Base-by-base conservation (phyloP, 2,888 invertebrate genomes). In the Germaria angustata region DNA sequence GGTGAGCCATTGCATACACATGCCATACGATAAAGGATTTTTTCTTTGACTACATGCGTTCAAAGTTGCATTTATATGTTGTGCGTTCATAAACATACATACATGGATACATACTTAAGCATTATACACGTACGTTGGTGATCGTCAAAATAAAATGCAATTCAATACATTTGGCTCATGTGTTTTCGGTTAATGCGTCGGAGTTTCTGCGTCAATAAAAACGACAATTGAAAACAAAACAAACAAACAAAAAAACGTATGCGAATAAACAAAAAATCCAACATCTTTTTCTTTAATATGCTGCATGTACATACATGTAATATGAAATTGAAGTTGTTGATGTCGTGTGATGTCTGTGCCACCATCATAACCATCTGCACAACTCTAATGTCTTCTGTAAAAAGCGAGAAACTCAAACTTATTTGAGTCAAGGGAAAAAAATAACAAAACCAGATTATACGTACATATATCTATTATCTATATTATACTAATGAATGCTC, bases 181-280 rank as follows among this genome's bases (percentile, higher is more conserved):
- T 57, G 63, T 65, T 65, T 78, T 78, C 15, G 59, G 53, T 61
- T 68, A 78, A 78, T 78, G 81, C 81, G 81, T 81, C 65, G 81
- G 73, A 78, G 81, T n/a, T n/a, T 78, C 49, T 68, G 13, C 51
- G 34, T 80, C 41, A 80, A 76, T 73, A 73, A 66, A 69, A 63
- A 28, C 11, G 36, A 36, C 65, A 46, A 75, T 66, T 75, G 57
- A 46, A 75, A 8, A 5, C 28, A n/a, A n/a, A n/a, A n/a, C n/a
- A n/a, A n/a, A n/a, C n/a, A n/a, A n/a, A n/a, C n/a, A n/a, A n/a
- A 22, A 63, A 68, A 68, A 44, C 15, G 11, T n/a, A 69, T 11
- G 7, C 4, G 41, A 69, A 65, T 17, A 59, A 69, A 69, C 4
- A 66, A 59, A 51, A 73, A 24, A 63, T 20, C 28, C 28, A 77